phyloP scores from a whole-genome alignment of 2,113 vertebrate genomes.

The Saguinus imperator region DNA sequence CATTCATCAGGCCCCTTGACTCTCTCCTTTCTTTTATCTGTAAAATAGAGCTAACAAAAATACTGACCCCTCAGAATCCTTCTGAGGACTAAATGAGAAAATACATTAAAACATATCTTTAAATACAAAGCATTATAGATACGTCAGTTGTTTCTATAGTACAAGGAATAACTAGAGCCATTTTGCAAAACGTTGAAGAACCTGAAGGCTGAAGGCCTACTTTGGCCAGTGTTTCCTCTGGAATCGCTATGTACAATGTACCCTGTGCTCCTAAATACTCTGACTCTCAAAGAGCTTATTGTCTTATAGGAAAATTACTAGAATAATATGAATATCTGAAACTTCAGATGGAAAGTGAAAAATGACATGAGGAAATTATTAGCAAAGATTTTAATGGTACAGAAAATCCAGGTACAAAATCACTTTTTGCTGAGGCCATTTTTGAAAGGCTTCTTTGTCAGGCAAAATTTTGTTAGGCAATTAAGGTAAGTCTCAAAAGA shows the following conservation, averaged over 20 bases:
- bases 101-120: background rate
- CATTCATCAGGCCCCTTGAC: background rate
- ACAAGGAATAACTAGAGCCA: background rate
- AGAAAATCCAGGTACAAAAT: background rate
- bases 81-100: slow-evolving; percentile 2
- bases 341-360: background rate
- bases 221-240: background rate
- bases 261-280: background rate
- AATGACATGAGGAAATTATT: background rate
- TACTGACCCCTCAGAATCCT: background rate
- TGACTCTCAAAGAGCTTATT: background rate
- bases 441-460: background rate
- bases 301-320: slow-evolving; percentile 1
- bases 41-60: background rate
- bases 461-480: background rate
- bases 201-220: background rate
- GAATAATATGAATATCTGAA: background rate
- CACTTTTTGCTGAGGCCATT: background rate
- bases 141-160: background rate
- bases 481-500: background rate
- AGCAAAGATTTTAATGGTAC: background rate
- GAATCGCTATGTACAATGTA: background rate
- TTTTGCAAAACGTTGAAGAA: background rate
- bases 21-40: background rate
- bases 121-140: background rate